Conservation (phyloP, 2,797 vertebrate genomes). For the Leptoclinus maculatus region DNA sequence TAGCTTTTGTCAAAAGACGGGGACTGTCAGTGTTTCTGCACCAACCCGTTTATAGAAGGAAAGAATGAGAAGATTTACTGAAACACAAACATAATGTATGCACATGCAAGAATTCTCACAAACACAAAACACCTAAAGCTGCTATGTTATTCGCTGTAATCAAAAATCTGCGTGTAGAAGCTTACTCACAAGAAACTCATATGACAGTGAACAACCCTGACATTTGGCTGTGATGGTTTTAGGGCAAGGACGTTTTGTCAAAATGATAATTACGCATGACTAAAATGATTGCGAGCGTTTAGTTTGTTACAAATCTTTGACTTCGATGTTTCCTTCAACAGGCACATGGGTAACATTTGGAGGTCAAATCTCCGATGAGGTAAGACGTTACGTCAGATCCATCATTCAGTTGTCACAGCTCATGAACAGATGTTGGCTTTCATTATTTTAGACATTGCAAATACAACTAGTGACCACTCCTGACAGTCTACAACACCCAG, state of each 20-base stretch:
- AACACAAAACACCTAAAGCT: conserved; percentile 1
- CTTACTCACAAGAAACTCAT: conserved; percentile 5
- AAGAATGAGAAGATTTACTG: background rate
- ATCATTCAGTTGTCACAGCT: conserved; percentile 24
- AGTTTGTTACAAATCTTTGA: conserved; percentile 40
- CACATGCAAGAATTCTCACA: background rate
- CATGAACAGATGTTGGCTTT: conserved; percentile 12
- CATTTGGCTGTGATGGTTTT: conserved; percentile 54
- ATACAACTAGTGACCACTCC: conserved; percentile 7
- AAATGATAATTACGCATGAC: conserved; percentile 35
- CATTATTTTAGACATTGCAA: conserved; percentile 26
- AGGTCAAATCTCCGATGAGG: conserved; percentile 98
- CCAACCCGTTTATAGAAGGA: background rate
- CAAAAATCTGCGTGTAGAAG: background rate
- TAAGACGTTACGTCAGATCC: conserved; percentile 75
- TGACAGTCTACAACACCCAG: conserved; percentile 12
- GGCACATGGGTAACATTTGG: conserved; percentile 99
- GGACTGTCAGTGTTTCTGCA: background rate
- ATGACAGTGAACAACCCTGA: conserved; percentile 33
- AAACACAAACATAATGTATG: background rate
- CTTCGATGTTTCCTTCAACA: conserved; percentile 71
- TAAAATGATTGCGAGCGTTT: background rate
- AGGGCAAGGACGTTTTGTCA: conserved; percentile 29
- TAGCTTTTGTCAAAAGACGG: background rate
- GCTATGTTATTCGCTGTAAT: background rate